These are phyloP conservation scores for Chloroceryle amazona DNA, from an alignment of 2,797 vertebrate species.

Conservation along the genomic window DNA sequence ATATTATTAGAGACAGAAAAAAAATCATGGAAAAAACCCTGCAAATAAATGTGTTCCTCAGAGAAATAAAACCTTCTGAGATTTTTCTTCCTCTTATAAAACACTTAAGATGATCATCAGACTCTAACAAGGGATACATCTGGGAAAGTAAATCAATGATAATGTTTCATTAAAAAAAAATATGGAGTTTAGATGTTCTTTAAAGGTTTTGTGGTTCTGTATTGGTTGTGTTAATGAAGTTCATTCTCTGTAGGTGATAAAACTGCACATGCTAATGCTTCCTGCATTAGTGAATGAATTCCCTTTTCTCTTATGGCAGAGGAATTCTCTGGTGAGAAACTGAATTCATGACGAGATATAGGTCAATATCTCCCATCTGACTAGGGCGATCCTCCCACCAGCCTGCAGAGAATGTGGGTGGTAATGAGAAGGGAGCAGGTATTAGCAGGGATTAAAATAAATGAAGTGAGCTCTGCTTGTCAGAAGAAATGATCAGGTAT, in stretches of 20 bases:
- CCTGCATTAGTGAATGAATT: constrained; percentile 41
- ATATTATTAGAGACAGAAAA: constrained; percentile 47
- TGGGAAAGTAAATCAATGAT: constrained; percentile 47
- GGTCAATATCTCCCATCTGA: constrained; percentile 8
- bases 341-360: neutral
- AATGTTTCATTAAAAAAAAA: constrained; percentile 15
- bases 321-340: constrained; percentile 5
- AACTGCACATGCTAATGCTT: constrained; percentile 32
- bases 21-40: neutral
- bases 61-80: constrained; percentile 17
- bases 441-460: constrained; percentile 24
- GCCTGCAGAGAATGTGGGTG: neutral
- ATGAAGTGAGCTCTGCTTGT: neutral
- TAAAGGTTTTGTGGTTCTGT: constrained; percentile 10
- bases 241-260: neutral
- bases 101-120: constrained; percentile 8
- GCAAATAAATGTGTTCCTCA: constrained; percentile 30
- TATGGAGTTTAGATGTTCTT: neutral
- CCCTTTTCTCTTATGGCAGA: neutral
- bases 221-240: neutral
- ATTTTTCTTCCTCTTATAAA: constrained; percentile 40
- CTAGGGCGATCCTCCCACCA: neutral
- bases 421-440: neutral
- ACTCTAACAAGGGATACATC: neutral
- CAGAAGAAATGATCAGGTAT: neutral